These are phyloP conservation scores for Drosophila melanogaster DNA, from an alignment of 1,140 invertebrate genomes.

Conservation along the genomic window Release_6_plus_ISO1_MT NT_033777.3:28576001-28576500, in stretches of 20 bases:
- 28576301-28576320: slow-evolving; percentile 17
- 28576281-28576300: slow-evolving; percentile 60
- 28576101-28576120: slow-evolving; percentile 69
- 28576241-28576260: slow-evolving; percentile 81
- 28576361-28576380: slow-evolving; percentile 49
- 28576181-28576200: slow-evolving; percentile 23
- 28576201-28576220: slow-evolving; percentile 77
- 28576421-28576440: not conserved
- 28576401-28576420: slow-evolving; percentile 24
- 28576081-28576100: slow-evolving; percentile 36
- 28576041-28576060: slow-evolving; percentile 61
- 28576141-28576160: slow-evolving; percentile 46
- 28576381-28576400: slow-evolving; percentile 69
- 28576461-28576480: not conserved
- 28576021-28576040: slow-evolving; percentile 13
- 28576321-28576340: slow-evolving; percentile 71
- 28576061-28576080: slow-evolving; percentile 68
- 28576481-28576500: slow-evolving; percentile 20
- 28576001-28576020: not conserved
- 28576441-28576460: not conserved
- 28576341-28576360: slow-evolving; percentile 71
- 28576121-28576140: slow-evolving; percentile 46
- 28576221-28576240: slow-evolving; percentile 80
- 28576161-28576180: slow-evolving; percentile 4
- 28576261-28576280: slow-evolving; percentile 68